phyloP scores from a whole-genome alignment of 2,113 vertebrate species.

The Circaetus gallicus region DNA sequence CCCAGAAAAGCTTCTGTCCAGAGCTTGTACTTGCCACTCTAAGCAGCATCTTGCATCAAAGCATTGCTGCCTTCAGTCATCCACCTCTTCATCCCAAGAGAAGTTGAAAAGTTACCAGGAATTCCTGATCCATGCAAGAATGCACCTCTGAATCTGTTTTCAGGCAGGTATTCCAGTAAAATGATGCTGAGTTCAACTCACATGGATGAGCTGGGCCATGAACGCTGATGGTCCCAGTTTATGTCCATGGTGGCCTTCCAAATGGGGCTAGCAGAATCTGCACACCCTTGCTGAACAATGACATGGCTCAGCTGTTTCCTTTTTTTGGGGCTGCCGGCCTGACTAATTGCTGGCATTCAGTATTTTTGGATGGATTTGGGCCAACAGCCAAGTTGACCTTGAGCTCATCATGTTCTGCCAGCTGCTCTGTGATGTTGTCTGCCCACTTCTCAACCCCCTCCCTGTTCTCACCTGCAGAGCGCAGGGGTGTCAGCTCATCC shows the following conservation, averaged over 20 bases:
- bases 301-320: background rate
- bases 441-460: background rate
- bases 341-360: background rate
- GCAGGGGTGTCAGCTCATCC: background rate
- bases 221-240: background rate
- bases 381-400: constrained; percentile 29
- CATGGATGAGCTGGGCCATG: accelerated
- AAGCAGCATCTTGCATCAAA: background rate
- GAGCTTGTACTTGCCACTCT: background rate
- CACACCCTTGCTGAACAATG: background rate
- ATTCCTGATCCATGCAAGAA: background rate
- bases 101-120: background rate
- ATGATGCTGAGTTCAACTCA: background rate
- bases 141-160: background rate
- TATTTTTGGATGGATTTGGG: background rate
- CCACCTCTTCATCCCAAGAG: background rate
- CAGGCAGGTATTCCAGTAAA: background rate
- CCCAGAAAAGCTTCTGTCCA: background rate
- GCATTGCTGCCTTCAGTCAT: background rate
- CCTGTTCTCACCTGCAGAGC: background rate
- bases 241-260: background rate
- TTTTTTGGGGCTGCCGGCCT: background rate
- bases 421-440: background rate
- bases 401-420: constrained; percentile 15
- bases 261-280: background rate